phyloP scores from a whole-genome alignment of 2,888 invertebrate species.

The Lasioglossum pauxillum region DNA sequence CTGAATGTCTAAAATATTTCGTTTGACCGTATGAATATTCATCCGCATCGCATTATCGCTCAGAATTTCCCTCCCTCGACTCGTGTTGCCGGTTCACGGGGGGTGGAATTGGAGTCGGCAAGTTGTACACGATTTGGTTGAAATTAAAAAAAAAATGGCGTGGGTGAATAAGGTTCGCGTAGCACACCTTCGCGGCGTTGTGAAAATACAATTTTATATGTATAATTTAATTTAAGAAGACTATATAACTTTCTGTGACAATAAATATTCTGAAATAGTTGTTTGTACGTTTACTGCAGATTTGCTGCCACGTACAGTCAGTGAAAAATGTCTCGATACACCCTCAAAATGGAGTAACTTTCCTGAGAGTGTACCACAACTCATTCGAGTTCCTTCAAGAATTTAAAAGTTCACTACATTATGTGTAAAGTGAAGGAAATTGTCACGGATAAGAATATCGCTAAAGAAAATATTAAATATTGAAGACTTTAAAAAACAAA shows the following conservation, averaged over 20 bases:
- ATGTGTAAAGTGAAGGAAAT: neutral
- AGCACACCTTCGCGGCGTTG: neutral
- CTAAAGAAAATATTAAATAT: no score
- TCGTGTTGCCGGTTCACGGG: neutral
- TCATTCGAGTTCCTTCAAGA: neutral
- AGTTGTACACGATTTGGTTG: neutral
- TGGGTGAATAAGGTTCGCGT: neutral
- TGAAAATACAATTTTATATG: neutral
- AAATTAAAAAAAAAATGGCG: neutral
- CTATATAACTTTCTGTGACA: neutral
- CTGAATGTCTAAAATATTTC: conserved; percentile 39
- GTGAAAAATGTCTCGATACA: neutral
- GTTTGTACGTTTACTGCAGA: neutral
- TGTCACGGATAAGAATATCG: neutral
- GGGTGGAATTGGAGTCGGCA: neutral
- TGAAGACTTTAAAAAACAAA: no score
- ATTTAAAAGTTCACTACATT: neutral
- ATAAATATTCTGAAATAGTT: neutral
- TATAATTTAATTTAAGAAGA: neutral
- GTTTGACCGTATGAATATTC: conserved; percentile 45
- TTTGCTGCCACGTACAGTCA: neutral
- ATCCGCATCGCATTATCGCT: conserved; percentile 27
- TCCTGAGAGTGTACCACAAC: neutral
- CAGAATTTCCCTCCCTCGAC: conserved; percentile 19
- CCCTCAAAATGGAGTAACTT: neutral